phyloP scores from a whole-genome alignment of 1,140 invertebrate species.

The Calliphora vicina region DNA sequence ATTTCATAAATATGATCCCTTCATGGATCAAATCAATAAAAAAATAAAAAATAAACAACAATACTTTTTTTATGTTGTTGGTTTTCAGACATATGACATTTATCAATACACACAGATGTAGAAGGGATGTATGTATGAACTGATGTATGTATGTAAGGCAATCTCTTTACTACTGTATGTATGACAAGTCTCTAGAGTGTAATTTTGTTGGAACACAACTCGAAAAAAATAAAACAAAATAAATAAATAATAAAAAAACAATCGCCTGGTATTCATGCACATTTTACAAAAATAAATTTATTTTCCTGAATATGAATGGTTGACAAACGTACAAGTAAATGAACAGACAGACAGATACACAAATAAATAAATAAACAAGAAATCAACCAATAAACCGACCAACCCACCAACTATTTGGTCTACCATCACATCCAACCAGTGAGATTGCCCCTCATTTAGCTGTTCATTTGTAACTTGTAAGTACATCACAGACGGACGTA shows the following conservation, averaged over 20 bases:
- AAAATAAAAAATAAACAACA: background rate
- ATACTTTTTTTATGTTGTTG: background rate
- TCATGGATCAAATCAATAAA: slow-evolving; percentile 32
- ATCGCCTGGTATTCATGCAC: background rate
- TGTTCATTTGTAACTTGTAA: no score
- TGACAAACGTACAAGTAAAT: background rate
- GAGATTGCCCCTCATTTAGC: background rate
- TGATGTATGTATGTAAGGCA: background rate
- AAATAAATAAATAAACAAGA: background rate
- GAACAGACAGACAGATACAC: background rate
- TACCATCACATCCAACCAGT: background rate
- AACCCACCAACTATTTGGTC: background rate
- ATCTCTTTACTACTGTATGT: background rate
- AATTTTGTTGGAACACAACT: background rate
- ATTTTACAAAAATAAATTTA: background rate
- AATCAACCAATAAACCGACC: background rate
- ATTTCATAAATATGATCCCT: slow-evolving; percentile 35
- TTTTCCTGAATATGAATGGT: background rate
- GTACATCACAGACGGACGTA: background rate
- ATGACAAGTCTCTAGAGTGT: background rate
- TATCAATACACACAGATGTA: background rate
- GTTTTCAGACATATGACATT: background rate
- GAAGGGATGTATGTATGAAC: background rate
- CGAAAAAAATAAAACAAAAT: background rate
- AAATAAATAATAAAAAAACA: background rate